Evolutionary conservation across 1,140 invertebrate genomes (phyloP), one percentile per base, ranked within the genome.

Genomic region (Calliphora vicina): DNA sequence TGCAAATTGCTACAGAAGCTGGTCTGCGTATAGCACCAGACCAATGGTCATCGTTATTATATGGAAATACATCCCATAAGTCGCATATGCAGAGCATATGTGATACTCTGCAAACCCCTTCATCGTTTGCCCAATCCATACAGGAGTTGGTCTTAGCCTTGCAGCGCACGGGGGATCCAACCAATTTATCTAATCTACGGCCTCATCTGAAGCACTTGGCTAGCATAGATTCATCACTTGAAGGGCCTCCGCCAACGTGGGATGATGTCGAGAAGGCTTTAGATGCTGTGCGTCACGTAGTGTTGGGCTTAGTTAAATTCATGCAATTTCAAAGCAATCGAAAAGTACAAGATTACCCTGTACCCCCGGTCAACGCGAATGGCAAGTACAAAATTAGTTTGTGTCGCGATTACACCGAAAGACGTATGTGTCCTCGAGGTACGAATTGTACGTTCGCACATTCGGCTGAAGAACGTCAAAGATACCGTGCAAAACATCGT

Each of bases 21-120:
- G 98, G 98, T 13, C 92, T 99, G 6, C 93, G 98, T 50, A 99
- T 99, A 83, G 97, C 98, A 0, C 98, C 99, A 0, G 99, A 99
- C 88, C 98, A 99, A 89, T 99, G 98, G 99, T 98, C 97, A 9
- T 97, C 97, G 10, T 90, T 99, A 43, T 91, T 99, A 1, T 99
- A 99, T 90, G 98, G 98, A 1, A 98, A 99, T 89, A 95, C 95
- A 0, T 93, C 94, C 20, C 98, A 99, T 88, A 99, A 99, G 90
- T 98, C 97, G 23, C 97, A 99, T 88, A 99, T 99, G 98, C 98
- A 99, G 91, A 98, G 97, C 86, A 99, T 99, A 83, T 99, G 99
- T 87, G 95, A 97, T 86, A 97, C 98, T 92, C 91, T 98, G 42
- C 97, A 98, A 92, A 98, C 97, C 17, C 97, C 97, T 0, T 95